Conservation (phyloP, 2,113 vertebrate genomes). For the Chlamydotis undulata region DNA sequence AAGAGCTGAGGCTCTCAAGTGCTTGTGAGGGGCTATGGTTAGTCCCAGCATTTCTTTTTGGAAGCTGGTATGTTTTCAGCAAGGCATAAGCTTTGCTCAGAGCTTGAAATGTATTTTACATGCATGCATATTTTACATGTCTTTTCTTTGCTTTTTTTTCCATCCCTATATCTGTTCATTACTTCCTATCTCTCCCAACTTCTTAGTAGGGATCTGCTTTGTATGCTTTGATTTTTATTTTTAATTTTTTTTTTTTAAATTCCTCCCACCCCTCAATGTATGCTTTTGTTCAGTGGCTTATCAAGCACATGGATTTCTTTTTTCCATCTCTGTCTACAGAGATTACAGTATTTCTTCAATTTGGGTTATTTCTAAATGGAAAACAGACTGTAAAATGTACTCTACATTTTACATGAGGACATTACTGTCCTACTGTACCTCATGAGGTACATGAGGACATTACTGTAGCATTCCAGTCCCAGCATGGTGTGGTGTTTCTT, state of each 20-base stretch:
- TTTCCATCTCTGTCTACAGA: not conserved
- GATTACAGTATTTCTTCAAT: not conserved
- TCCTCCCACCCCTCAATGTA: not conserved
- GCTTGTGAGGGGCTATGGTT: not conserved
- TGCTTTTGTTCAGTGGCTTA: not conserved
- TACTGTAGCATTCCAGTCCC: not conserved
- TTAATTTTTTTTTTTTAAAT: not conserved
- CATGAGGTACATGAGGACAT: not conserved
- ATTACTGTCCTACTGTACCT: too few relatives aligned
- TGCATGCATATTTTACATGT: not conserved
- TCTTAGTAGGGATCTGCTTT: not conserved
- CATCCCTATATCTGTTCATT: not conserved
- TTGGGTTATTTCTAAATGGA: not conserved
- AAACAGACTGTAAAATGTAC: not conserved
- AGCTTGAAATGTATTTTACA: not conserved
- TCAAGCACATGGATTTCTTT: not conserved
- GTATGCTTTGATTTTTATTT: not conserved
- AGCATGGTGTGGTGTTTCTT: constrained; percentile 3
- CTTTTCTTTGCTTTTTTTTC: not conserved
- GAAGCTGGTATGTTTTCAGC: not conserved
- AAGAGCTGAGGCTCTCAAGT: not conserved
- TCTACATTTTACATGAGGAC: not conserved
- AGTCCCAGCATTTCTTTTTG: not conserved
- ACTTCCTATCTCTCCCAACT: not conserved
- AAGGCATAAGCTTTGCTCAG: not conserved